Evolutionary conservation across 2,888 invertebrate genomes (phyloP).

Genomic region (Lasioglossum villosulum): DNA sequence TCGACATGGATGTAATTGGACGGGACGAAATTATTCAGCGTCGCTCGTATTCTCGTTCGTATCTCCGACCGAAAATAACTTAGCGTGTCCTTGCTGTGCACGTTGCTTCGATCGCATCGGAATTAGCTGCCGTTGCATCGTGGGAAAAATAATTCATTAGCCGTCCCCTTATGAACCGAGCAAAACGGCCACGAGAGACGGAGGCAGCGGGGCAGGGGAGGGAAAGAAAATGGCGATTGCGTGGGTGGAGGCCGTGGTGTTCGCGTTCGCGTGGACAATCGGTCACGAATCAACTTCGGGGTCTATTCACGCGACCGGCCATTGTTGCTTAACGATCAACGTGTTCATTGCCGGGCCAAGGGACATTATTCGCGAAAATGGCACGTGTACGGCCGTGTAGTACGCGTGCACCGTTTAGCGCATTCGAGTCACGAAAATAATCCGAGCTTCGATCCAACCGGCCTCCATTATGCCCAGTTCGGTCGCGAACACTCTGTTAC

Average conservation of each 20-base stretch:
- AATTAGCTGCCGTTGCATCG: conserved; percentile 36
- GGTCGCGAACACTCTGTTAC: background rate
- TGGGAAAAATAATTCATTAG: conserved; percentile 45
- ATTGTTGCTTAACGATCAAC: conserved; percentile 26
- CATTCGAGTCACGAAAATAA: conserved; percentile 27
- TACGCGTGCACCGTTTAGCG: conserved; percentile 4
- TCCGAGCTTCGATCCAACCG: conserved; percentile 6
- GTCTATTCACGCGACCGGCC: conserved; percentile 8
- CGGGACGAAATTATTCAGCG: conserved; percentile 43
- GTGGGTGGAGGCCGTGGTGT: background rate
- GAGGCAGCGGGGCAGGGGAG: background rate
- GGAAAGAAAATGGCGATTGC: background rate
- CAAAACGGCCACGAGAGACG: background rate
- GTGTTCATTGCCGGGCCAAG: conserved; percentile 2
- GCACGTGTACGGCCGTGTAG: background rate
- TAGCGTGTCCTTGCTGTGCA: conserved; percentile 37
- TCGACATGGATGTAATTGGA: conserved; percentile 15
- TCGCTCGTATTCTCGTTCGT: conserved; percentile 23
- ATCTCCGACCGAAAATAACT: conserved; percentile 35
- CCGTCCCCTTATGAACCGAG: conserved; percentile 14
- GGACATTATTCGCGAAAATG: background rate
- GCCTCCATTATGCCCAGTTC: background rate
- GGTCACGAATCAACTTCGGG: conserved; percentile 14
- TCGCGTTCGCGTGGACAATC: conserved; percentile 9
- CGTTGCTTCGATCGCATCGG: conserved; percentile 34